These are phyloP conservation scores for Microchrysa polita DNA, from an alignment of 2,888 invertebrate species.

Conservation along the genomic window DNA sequence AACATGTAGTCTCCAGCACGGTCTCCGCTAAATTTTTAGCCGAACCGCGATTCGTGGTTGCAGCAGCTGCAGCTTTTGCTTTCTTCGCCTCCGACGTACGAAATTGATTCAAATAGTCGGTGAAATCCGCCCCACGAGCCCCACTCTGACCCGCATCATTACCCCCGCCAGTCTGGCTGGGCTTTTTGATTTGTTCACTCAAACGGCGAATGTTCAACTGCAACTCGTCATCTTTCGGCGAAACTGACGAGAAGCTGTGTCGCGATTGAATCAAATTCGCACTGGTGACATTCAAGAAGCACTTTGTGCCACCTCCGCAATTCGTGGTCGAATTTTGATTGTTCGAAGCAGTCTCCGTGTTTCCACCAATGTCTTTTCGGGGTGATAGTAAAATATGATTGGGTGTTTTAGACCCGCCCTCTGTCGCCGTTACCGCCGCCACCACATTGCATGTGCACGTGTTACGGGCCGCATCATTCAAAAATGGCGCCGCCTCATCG, in stretches of 20 bases:
- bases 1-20: slow-evolving; percentile 64
- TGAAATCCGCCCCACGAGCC: slow-evolving; percentile 52
- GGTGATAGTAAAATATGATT: slow-evolving; percentile 52
- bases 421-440: slow-evolving; percentile 49
- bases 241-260: slow-evolving; percentile 60
- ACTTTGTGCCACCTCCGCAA: slow-evolving; percentile 50
- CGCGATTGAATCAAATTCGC: slow-evolving; percentile 58
- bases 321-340: slow-evolving; percentile 32
- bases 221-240: slow-evolving; percentile 58
- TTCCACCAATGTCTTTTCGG: slow-evolving; percentile 31
- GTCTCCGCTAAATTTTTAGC: slow-evolving; percentile 56
- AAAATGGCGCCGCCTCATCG: slow-evolving; percentile 50
- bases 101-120: slow-evolving; percentile 56
- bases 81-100: slow-evolving; percentile 55
- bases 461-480: slow-evolving; percentile 2
- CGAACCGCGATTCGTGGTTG: slow-evolving; percentile 49
- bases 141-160: background rate
- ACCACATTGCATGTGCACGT: slow-evolving; percentile 48
- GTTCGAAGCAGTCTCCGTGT: slow-evolving; percentile 36
- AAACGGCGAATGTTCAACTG: slow-evolving; percentile 61
- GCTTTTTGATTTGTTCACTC: slow-evolving; percentile 59
- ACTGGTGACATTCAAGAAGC: slow-evolving; percentile 57
- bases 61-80: slow-evolving; percentile 46
- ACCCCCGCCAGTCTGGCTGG: slow-evolving; percentile 19
- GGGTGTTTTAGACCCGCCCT: slow-evolving; percentile 27